These are phyloP conservation scores for Furcifer pardalis DNA, from an alignment of 2,797 vertebrate genomes.

Conservation along the genomic window DNA sequence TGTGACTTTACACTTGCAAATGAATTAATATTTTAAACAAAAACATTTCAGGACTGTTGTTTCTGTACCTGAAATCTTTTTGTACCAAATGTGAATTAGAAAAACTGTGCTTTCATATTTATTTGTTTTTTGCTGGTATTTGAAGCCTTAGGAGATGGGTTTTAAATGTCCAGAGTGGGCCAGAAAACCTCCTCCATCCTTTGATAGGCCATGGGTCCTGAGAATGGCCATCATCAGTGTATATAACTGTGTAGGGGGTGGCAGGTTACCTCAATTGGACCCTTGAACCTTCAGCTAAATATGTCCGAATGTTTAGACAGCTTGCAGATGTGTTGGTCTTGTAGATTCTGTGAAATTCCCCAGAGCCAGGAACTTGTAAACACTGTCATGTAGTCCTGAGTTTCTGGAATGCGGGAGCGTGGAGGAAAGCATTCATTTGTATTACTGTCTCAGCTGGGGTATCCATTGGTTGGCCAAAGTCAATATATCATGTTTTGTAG, in stretches of 20 bases:
- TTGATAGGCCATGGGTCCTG: neutral
- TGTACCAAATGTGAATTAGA: no score
- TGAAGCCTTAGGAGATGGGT: no score
- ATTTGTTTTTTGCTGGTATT: no score
- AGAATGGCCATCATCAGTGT: neutral
- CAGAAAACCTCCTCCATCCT: no score
- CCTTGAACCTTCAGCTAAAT: neutral
- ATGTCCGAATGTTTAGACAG: neutral
- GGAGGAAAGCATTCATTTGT: neutral
- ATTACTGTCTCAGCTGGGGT: neutral
- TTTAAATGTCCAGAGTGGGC: no score
- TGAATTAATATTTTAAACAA: no score
- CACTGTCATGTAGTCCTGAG: neutral
- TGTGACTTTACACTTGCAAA: no score
- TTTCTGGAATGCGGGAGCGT: neutral
- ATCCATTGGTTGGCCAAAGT: neutral
- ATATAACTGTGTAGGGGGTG: neutral
- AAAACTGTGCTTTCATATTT: no score
- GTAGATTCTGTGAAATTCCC: neutral
- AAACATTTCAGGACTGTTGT: no score
- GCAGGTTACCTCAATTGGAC: neutral
- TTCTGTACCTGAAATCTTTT: no score
- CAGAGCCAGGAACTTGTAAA: neutral
- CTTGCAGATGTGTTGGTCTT: neutral
- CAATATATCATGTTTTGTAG: neutral